phyloP scores from a whole-genome alignment of 2,113 vertebrate genomes.

The Oreochromis tanganicae region DNA sequence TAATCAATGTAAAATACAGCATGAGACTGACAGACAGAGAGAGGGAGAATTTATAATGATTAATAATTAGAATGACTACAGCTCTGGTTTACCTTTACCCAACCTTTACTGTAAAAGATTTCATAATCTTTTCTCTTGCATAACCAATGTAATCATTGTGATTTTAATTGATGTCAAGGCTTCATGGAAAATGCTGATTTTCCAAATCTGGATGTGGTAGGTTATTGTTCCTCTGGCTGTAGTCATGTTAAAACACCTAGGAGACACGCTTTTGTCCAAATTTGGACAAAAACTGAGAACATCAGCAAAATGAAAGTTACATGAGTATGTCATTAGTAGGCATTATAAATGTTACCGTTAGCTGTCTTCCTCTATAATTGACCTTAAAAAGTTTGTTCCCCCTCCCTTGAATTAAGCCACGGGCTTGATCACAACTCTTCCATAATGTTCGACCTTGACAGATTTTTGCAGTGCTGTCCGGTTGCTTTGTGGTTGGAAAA shows the following conservation, averaged over 20 bases:
- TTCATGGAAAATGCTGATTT: background rate
- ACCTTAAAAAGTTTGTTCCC: background rate
- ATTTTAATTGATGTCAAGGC: background rate
- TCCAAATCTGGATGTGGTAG: background rate
- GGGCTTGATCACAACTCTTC: background rate
- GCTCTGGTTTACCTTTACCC: background rate
- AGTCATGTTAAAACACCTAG: background rate
- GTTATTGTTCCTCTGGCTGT: accelerated
- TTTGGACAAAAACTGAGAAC: background rate
- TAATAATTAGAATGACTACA: background rate
- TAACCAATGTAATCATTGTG: accelerated
- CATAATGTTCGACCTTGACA: background rate
- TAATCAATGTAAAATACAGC: background rate
- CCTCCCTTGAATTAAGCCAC: accelerated
- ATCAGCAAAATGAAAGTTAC: background rate
- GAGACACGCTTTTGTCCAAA: background rate
- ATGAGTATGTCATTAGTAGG: background rate
- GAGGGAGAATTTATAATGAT: background rate
- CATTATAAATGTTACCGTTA: background rate
- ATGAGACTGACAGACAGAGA: accelerated
- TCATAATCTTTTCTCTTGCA: background rate
- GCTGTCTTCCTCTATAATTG: background rate
- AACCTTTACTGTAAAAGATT: background rate
- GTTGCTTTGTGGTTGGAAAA: background rate
- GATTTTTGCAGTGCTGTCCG: background rate